Conservation (phyloP, 2,797 vertebrate genomes). For the Enteromius fasciolatus region DNA sequence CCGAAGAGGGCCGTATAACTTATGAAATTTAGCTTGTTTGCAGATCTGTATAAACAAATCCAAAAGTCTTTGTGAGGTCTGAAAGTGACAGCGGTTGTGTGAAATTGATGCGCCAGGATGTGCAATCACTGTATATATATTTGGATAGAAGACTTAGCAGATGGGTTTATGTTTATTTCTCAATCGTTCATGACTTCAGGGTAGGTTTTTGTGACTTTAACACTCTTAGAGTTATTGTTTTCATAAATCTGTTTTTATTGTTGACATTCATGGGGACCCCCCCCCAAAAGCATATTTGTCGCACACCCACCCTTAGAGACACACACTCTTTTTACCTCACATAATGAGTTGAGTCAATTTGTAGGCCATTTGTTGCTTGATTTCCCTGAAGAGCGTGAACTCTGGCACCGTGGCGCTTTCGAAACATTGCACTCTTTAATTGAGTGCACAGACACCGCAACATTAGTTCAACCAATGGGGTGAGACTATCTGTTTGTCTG, state of each 20-base stretch:
- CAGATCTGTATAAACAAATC: constrained; percentile 20
- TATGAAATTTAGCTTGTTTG: neutral
- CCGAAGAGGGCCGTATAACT: neutral
- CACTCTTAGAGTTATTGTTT: constrained; percentile 27
- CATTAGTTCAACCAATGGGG: neutral
- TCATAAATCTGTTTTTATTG: constrained; percentile 26
- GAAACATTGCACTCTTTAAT: neutral
- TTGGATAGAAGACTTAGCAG: constrained; percentile 1
- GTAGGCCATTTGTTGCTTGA: constrained; percentile 4
- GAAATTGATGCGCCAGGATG: constrained; percentile 10
- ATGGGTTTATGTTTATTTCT: constrained; percentile 22
- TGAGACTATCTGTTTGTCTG: neutral
- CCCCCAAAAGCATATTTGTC: neutral
- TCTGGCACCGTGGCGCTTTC: neutral
- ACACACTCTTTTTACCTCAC: neutral
- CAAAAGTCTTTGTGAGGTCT: constrained; percentile 12
- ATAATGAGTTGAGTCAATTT: constrained; percentile 10
- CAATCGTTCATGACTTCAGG: neutral
- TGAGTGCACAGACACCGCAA: neutral
- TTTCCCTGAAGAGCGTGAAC: constrained; percentile 7
- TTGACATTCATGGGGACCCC: neutral
- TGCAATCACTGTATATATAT: constrained; percentile 16
- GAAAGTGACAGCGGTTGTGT: constrained; percentile 8
- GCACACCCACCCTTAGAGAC: neutral
- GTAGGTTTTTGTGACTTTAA: constrained; percentile 13